Conservation (phyloP, 2,888 invertebrate genomes). For the Hesperia comma region DNA sequence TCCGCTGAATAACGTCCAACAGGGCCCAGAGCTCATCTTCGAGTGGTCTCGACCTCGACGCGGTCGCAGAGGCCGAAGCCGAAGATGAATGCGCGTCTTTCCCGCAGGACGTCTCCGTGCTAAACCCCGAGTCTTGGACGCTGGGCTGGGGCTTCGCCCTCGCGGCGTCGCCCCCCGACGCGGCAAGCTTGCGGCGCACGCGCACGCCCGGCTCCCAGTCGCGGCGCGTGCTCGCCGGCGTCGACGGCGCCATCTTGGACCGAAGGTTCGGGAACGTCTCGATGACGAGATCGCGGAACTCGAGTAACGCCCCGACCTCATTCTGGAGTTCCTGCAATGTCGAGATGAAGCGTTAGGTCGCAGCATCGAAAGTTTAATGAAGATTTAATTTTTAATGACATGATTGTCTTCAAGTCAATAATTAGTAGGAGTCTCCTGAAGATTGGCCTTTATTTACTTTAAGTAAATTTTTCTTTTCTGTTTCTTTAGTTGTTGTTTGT, state of each 20-base stretch:
- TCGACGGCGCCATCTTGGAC: slow-evolving; percentile 91
- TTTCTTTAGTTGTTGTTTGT: too few species aligned
- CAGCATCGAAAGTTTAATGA: too few species aligned
- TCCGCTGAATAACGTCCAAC: slow-evolving; percentile 93
- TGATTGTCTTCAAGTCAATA: too few species aligned
- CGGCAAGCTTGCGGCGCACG: slow-evolving; percentile 86
- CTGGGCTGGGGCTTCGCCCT: slow-evolving; percentile 85
- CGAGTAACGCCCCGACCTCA: slow-evolving; percentile 95
- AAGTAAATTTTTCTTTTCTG: too few species aligned
- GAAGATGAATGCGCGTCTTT: slow-evolving; percentile 89
- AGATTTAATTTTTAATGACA: too few species aligned
- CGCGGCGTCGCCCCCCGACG: slow-evolving; percentile 75
- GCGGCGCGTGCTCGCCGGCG: slow-evolving; percentile 78
- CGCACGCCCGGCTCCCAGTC: slow-evolving; percentile 94
- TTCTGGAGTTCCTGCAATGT: slow-evolving; percentile 90
- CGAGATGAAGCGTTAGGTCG: too few species aligned
- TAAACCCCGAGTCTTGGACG: slow-evolving; percentile 93
- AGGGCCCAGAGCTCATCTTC: slow-evolving; percentile 94
- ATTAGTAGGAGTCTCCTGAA: too few species aligned
- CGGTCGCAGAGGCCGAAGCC: slow-evolving; percentile 82
- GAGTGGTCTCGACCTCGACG: slow-evolving; percentile 82
- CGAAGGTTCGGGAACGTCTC: slow-evolving; percentile 96
- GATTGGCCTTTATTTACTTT: too few species aligned
- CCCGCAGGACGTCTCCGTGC: slow-evolving; percentile 93
- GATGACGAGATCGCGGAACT: slow-evolving; percentile 97